Conservation (phyloP, 2,113 vertebrate species). For the Isurus oxyrinchus region DNA sequence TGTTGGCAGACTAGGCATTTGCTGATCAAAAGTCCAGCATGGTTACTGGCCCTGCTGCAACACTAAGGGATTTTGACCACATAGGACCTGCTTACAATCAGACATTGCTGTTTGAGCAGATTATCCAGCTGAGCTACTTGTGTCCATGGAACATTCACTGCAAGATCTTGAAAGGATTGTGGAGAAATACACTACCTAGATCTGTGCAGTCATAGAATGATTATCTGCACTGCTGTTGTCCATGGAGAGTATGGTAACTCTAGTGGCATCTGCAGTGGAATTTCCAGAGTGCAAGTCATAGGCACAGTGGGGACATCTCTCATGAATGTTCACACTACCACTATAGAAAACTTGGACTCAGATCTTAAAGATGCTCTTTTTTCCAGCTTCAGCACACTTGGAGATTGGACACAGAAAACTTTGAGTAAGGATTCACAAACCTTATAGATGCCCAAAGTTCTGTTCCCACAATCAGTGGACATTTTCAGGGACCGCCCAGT, state of each 20-base stretch:
- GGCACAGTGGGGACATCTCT: not conserved
- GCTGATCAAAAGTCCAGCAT: not conserved
- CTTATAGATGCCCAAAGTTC: not conserved
- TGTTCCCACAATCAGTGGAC: not conserved
- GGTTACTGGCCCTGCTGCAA: not conserved
- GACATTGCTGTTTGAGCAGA: not conserved
- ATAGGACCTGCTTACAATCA: not conserved
- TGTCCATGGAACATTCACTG: not conserved
- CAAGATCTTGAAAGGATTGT: conserved; percentile 17
- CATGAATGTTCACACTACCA: not conserved
- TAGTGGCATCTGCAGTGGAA: not conserved
- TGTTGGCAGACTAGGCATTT: not conserved
- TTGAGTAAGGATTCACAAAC: not conserved
- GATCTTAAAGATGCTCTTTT: not conserved
- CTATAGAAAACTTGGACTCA: not conserved
- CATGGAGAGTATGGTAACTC: not conserved
- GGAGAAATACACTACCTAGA: not conserved
- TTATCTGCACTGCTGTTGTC: not conserved
- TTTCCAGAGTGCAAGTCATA: not conserved
- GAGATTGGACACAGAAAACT: not conserved
- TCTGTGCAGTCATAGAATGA: not conserved
- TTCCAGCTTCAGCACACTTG: not conserved
- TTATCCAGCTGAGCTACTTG: not conserved
- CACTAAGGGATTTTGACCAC: not conserved
- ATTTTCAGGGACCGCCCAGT: not conserved